Conservation (phyloP, 2,888 invertebrate genomes). For the Agriopis marginaria region DNA sequence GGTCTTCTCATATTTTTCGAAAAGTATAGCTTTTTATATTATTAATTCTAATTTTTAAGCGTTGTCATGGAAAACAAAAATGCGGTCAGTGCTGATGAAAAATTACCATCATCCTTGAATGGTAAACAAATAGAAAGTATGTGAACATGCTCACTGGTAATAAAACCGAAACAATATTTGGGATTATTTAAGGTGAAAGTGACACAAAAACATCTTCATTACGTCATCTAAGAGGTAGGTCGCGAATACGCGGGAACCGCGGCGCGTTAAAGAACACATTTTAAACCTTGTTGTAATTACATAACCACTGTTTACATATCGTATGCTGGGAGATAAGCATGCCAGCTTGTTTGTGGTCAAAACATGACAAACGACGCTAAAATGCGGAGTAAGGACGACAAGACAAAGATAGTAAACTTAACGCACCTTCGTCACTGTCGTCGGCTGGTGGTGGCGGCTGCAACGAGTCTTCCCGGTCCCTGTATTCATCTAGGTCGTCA, state of each 20-base stretch:
- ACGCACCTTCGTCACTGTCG: conserved; percentile 85
- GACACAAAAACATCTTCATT: conserved; percentile 62
- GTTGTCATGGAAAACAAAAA: not conserved
- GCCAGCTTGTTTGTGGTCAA: conserved; percentile 3
- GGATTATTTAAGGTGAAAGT: conserved; percentile 68
- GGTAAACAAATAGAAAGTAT: not conserved
- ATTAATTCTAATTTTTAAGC: not conserved
- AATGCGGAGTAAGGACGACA: conserved; percentile 65
- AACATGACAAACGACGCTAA: conserved; percentile 44
- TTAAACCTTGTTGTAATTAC: conserved; percentile 63
- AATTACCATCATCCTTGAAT: not conserved
- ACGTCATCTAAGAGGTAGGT: conserved; percentile 71
- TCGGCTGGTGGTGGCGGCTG: conserved; percentile 87
- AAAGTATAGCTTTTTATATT: too few relatives aligned
- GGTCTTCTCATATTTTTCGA: too few relatives aligned
- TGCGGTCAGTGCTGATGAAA: not conserved
- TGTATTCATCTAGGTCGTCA: conserved; percentile 89
- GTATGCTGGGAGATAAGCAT: conserved; percentile 42
- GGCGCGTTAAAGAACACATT: conserved; percentile 48
- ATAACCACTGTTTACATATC: conserved; percentile 68
- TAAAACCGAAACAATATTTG: conserved; percentile 15
- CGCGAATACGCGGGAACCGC: conserved; percentile 74
- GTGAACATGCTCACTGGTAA: not conserved
- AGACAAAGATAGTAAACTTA: conserved; percentile 73
- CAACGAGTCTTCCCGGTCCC: conserved; percentile 87